Percentiles rank a stretch among this genome's conserved stretches.
These are phyloP conservation scores for Garrulus glandarius DNA, from an alignment of 2,797 vertebrate genomes.

Conservation along the genomic window DNA sequence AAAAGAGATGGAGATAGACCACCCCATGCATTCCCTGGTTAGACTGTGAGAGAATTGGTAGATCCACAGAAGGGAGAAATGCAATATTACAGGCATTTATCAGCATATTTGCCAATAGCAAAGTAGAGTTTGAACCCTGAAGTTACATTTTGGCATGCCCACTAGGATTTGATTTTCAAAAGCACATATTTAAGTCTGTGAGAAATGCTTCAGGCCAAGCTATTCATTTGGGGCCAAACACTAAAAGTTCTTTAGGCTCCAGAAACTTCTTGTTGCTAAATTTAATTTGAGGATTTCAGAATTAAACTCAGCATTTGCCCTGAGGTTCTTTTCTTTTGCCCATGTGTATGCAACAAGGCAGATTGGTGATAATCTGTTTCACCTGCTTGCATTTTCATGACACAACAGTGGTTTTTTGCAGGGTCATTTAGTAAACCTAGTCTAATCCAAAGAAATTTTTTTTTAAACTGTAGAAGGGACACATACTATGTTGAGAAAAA, in stretches of 20 bases:
- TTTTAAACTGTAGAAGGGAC: not conserved
- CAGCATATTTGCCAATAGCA: not conserved
- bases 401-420: not conserved
- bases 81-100: not conserved
- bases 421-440: not conserved
- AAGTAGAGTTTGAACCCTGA: not conserved
- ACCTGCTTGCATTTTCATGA: not conserved
- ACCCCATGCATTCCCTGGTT: not conserved
- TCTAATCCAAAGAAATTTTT: not conserved
- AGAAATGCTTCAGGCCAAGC: not conserved
- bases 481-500: not conserved
- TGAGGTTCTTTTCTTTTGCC: not conserved
- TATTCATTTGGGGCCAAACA: not conserved
- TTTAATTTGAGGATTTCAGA: not conserved
- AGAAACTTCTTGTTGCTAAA: not conserved
- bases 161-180: not conserved
- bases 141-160: not conserved
- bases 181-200: not conserved
- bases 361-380: not conserved
- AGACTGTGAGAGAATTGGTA: not conserved
- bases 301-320: not conserved
- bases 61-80: not conserved
- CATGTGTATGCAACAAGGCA: not conserved
- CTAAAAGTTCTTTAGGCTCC: not conserved
- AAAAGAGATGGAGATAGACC: not conserved